Base-by-base conservation (phyloP, 2,888 invertebrate species). In the Graphium colonna region DNA sequence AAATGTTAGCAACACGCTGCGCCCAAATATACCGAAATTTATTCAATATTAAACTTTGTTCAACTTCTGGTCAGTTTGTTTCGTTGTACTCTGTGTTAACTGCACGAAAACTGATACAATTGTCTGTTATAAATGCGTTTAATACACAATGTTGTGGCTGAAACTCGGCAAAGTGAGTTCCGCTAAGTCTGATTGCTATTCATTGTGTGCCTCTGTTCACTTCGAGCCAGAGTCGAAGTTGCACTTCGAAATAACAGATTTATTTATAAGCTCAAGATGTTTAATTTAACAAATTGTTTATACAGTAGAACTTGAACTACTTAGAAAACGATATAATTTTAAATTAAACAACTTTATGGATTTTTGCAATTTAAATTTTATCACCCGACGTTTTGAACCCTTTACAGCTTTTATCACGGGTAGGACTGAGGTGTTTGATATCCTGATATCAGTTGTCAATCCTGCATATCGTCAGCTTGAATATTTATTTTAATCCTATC, bases 151-250 rank as follows among this genome's bases (percentile, higher is more conserved):
- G 62, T 68, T 59, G 60, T 63, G 56, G 56, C 57, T 61, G 28
- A 17, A 50, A 63, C 65, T 61, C 58, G 61, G 62, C 60, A 55
- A 58, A 58, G 55, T 50, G 63, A 69, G 71, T 73, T 72, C 62
- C 61, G 57, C 67, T 59, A 75, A 75, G 66, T 77, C 76, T 68
- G 70, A 76, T 79, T 75, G 71, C 69, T 62, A 68, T 69, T 64
- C 64, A 72, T 72, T 77, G 68, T 69, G 64, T 59, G 47, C 10
- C 44, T 44, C 18, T 13, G 17, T 31, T n/a, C n/a, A 43, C 3
- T 40, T 45, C 21, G 13, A 18, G 21, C 40, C 33, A 18, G 10
- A 41, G 36, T 15, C 16, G 12, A 9, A 3, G 12, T 13, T 12
- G 21, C 15, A 28, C 10, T 55, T 45, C 28, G 51, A 13, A 17